Evolutionary conservation across 2,113 vertebrate species (phyloP).

Genomic region (Malurus melanocephalus): DNA sequence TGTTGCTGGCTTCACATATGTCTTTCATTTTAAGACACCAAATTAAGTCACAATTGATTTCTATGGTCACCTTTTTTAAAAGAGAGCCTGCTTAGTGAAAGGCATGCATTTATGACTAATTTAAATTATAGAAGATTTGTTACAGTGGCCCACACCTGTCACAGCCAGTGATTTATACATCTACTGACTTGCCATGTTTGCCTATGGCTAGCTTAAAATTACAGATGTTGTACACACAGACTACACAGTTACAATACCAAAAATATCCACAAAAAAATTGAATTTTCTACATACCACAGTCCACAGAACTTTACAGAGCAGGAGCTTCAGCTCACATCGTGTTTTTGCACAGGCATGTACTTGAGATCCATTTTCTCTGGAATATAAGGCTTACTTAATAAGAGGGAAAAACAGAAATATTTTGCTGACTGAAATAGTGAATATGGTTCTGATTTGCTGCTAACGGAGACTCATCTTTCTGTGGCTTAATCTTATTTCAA

Average conservation of each 20-base stretch:
- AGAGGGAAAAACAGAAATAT: background rate
- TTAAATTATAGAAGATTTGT: constrained; percentile 26
- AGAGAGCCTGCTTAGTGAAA: constrained; percentile 12
- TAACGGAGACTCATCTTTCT: background rate
- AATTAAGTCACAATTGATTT: constrained; percentile 40
- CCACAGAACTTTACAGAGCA: background rate
- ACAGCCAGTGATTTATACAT: constrained; percentile 26
- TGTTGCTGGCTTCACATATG: background rate
- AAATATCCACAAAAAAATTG: background rate
- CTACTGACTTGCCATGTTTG: constrained; percentile 25
- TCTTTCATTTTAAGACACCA: constrained; percentile 55
- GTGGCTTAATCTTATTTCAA: background rate
- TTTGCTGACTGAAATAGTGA: background rate
- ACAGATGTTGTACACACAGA: background rate
- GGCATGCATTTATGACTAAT: constrained; percentile 33
- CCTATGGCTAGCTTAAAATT: constrained; percentile 51
- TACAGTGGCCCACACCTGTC: constrained; percentile 30
- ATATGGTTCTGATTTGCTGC: background rate
- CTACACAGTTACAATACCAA: background rate
- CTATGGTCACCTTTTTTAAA: background rate
- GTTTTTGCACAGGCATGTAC: background rate
- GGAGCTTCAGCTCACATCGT: background rate
- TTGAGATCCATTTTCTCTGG: background rate
- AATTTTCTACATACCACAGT: constrained; percentile 33
- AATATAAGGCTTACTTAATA: background rate